A percentile compares a stretch with the other conserved stretches of the same genome.
These are phyloP conservation scores for Meandrina meandrites DNA, from an alignment of 92 coral and sea anemone genomes.

Conservation along the genomic window DNA sequence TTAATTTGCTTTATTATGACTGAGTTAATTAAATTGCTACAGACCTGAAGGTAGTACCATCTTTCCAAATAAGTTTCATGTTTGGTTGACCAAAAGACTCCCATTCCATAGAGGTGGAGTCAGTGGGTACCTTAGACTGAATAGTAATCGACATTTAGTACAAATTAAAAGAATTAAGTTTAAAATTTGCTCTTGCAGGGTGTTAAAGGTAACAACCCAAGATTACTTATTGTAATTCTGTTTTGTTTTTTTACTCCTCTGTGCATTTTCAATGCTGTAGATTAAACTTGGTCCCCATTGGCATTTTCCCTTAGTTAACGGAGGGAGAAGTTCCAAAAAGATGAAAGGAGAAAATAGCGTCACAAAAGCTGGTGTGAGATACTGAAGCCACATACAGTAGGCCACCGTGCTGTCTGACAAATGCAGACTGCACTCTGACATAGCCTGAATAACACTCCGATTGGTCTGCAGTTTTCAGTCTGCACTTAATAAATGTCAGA, in stretches of 20 bases:
- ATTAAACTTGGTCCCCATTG: background rate
- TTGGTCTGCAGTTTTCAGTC: too few species aligned
- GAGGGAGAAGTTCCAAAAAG: background rate
- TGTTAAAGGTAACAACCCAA: background rate
- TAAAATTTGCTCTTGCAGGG: too few species aligned
- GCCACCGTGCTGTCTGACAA: too few species aligned
- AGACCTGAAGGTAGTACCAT: conserved; percentile 59
- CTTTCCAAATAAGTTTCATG: conserved; percentile 68
- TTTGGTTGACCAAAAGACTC: conserved; percentile 64
- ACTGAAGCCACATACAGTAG: too few species aligned
- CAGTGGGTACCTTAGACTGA: conserved; percentile 12
- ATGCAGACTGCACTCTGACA: too few species aligned
- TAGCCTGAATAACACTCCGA: too few species aligned
- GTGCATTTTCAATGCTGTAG: background rate
- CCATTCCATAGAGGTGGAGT: background rate
- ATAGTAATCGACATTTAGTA: background rate
- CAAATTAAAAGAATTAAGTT: background rate
- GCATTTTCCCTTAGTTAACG: background rate
- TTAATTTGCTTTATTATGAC: too few species aligned
- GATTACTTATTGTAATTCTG: background rate
- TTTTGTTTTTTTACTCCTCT: background rate
- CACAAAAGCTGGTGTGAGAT: background rate
- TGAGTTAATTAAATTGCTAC: background rate
- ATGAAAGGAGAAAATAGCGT: background rate
- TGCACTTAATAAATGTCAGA: too few species aligned